Conservation (phyloP, 1,140 invertebrate genomes). For the Megathymus violae region DNA sequence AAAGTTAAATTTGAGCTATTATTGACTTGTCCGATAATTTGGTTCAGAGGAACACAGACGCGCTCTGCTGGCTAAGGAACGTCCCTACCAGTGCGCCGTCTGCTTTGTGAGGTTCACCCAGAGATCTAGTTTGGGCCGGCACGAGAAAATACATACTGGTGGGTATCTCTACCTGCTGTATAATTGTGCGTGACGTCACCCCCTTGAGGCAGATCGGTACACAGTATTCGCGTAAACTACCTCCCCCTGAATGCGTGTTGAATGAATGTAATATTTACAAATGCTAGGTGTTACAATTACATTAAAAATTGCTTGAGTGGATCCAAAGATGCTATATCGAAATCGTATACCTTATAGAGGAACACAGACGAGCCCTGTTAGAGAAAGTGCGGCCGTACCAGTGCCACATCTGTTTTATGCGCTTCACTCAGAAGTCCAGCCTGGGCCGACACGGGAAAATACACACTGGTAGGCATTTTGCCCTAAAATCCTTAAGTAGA, state of each 20-base stretch:
- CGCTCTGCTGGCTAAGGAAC: slow-evolving; percentile 85
- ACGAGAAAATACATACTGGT: slow-evolving; percentile 84
- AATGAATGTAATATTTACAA: slow-evolving; percentile 57
- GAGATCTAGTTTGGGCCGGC: slow-evolving; percentile 84
- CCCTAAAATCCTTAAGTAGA: slow-evolving; percentile 81
- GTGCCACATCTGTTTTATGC: slow-evolving; percentile 85
- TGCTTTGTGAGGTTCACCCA: slow-evolving; percentile 86
- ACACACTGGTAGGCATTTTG: slow-evolving; percentile 84
- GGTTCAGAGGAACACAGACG: slow-evolving; percentile 83
- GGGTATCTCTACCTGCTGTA: too few relatives aligned
- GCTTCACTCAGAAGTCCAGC: slow-evolving; percentile 85
- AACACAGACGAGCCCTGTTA: slow-evolving; percentile 84
- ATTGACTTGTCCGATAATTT: slow-evolving; percentile 57
- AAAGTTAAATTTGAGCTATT: slow-evolving; percentile 33
- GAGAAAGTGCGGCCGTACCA: slow-evolving; percentile 87
- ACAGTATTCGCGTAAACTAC: slow-evolving; percentile 46
- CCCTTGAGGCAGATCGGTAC: slow-evolving; percentile 40
- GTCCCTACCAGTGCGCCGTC: slow-evolving; percentile 86
- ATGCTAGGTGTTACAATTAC: slow-evolving; percentile 56
- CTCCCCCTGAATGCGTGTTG: slow-evolving; percentile 77
- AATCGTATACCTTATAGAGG: slow-evolving; percentile 83
- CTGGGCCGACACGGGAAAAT: slow-evolving; percentile 84
- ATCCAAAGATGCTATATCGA: slow-evolving; percentile 77
- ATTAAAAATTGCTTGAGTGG: slow-evolving; percentile 62
- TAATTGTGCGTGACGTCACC: too few relatives aligned